Base-by-base conservation (phyloP, 2,888 invertebrate species). In the Lissocephala sabroskyi region DNA sequence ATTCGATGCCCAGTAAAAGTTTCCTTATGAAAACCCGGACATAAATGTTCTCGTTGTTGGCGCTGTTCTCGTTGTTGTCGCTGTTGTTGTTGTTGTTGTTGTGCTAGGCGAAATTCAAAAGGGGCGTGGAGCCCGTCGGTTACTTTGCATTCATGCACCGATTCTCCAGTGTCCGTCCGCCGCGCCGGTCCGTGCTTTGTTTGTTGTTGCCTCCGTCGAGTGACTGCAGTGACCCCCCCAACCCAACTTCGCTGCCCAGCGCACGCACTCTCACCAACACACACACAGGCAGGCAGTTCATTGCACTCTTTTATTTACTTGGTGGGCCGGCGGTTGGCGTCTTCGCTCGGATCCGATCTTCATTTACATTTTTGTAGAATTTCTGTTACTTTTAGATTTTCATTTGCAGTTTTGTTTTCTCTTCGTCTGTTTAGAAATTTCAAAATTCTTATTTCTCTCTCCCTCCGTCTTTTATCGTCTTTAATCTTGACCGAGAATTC, bases 261-360 rank as follows among this genome's bases (percentile, higher is more conserved):
- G 37, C 63, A 76, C 77, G 65, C 67, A 64, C 56, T 35, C 23
- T 35, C 11, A 17, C 13, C n/a, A 7, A 33, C 33, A 10, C 33
- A 10, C 35, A 14, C 35, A 16, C 35, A 33, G 14, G 16, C 16
- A 35, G 35, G 49, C 63, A 68, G 79, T 78, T 79, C 79, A 76
- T 61, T 80, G 79, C 62, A 79, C 74, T 74, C 59, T 61, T n/a
- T 64, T 77, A 71, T 74, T 76, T 76, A 68, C 71, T 59, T 62
- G n/a, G n/a, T n/a, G n/a, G n/a, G n/a, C n/a, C n/a, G n/a, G n/a
- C n/a, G n/a, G n/a, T n/a, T 59, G 44, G 59, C 63, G 66, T 59
- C 62, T 41, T 48, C 64, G 63, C 59, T 47, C 52, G 52, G 50
- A 65, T 45, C n/a, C n/a, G n/a, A n/a, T n/a, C n/a, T n/a, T n/a